Evolutionary conservation across 2,797 vertebrate species (phyloP), one percentile per base, ranked within the genome.

Genomic region (Dryobates pubescens): DNA sequence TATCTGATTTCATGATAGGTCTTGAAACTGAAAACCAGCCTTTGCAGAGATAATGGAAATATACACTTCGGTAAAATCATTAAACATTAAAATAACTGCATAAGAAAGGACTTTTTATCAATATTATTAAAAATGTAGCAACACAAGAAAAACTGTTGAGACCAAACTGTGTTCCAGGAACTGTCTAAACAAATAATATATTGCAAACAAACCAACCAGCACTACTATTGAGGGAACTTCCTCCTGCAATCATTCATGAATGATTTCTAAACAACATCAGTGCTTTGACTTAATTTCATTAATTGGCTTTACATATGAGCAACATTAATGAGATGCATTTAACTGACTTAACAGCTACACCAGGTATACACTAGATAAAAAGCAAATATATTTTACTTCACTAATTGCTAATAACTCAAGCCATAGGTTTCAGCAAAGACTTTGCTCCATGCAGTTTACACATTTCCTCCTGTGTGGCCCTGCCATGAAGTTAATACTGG

Each of bases 401-500:
- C 2, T 64, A 76, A 73, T 10, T 54, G 14, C 84, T 49, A 65
- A 62, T 83, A 88, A 61, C 63, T 65, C 59, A 56, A 88, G 71
- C 56, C 74, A 29, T 72, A 30, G n/a, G 49, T 81, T 75, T 72
- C 43, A 82, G 78, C 64, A 56, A 78, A 83, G 83, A 38, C 51
- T 79, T 84, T 63, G 61, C 63, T 86, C 80, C 76, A 85, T 9
- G 0, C 62, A 80, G 73, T 32, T 84, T 54, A 89, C 32, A 73
- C 59, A 17, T 34, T 86, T 69, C 79, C 23, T 85, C 51, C 74
- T 86, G 81, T 62, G 82, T 1, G 41, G 81, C 34, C 49, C 75
- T 29, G 54, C 79, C 79, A 78, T 53, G 74, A 80, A 95, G 86
- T 82, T 87, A 94, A 88, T 59, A 65, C 49, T 26, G 65, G 58